Evolutionary conservation across 2,888 invertebrate species (phyloP).

Genomic region (Noctua janthina): DNA sequence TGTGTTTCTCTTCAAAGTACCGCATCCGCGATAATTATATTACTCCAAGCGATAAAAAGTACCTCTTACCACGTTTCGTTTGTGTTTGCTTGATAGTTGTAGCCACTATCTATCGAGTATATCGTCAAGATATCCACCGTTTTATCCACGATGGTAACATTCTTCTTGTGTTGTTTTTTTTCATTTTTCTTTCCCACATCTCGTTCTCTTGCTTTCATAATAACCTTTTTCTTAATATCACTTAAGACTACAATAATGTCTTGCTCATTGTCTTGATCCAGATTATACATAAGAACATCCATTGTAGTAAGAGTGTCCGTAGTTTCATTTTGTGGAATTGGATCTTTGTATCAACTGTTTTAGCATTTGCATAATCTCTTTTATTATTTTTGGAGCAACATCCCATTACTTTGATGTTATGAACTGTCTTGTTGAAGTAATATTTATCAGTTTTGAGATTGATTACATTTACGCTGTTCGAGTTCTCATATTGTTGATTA

Average conservation of each 20-base stretch:
- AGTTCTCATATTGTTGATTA: constrained; percentile 26
- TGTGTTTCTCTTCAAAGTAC: constrained; percentile 11
- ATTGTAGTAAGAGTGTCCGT: constrained; percentile 5
- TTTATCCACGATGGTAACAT: neutral
- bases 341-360: constrained; percentile 18
- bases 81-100: neutral
- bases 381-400: neutral
- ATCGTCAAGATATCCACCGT: neutral
- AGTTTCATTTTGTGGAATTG: constrained; percentile 40
- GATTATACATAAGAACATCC: constrained; percentile 26
- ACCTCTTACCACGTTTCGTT: neutral
- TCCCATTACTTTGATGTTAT: neutral
- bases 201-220: constrained; percentile 5
- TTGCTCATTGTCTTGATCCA: constrained; percentile 44
- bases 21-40: neutral
- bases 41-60: constrained; percentile 4
- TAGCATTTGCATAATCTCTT: neutral
- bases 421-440: neutral
- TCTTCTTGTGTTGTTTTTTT: neutral
- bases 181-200: neutral
- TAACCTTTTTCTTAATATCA: constrained; percentile 28
- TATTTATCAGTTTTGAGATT: constrained; percentile 19
- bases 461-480: constrained; percentile 27
- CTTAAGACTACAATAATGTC: constrained; percentile 27
- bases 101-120: neutral